phyloP scores from a whole-genome alignment of 2,113 vertebrate genomes.

The Cettia cetti region DNA sequence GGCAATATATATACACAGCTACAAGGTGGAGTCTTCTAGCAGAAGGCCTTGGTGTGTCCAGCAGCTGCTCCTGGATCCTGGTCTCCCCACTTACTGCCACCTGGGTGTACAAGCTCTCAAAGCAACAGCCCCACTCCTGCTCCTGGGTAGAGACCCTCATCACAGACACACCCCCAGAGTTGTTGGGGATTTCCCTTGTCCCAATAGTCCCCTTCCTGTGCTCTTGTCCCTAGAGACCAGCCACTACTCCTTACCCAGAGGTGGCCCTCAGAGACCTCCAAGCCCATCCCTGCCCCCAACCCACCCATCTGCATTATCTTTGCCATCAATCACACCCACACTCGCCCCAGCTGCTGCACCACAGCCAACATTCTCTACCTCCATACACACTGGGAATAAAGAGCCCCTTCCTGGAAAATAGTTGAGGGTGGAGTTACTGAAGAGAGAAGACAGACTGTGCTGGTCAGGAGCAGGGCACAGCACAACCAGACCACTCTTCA shows the following conservation, averaged over 20 bases:
- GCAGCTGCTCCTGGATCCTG: neutral
- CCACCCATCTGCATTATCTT: neutral
- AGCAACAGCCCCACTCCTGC: neutral
- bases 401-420: neutral
- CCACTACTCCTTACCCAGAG: neutral
- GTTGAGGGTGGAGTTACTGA: neutral
- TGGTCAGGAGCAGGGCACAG: neutral
- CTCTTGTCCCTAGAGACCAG: neutral
- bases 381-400: neutral
- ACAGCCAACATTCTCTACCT: neutral
- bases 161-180: neutral
- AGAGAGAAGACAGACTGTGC: neutral
- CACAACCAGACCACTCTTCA: neutral
- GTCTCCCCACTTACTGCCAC: neutral
- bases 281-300: neutral
- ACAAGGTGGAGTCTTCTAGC: neutral
- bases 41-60: neutral
- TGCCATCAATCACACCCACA: neutral
- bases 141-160: neutral
- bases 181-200: neutral
- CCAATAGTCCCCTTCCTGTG: accelerated
- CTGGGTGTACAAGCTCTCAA: neutral
- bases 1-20: neutral
- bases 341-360: neutral
- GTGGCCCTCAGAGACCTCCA: neutral